Percentiles rank a stretch among this genome's conserved stretches.
phyloP scores from a whole-genome alignment of 2,113 vertebrate genomes.

The Gymnobelideus leadbeateri region DNA sequence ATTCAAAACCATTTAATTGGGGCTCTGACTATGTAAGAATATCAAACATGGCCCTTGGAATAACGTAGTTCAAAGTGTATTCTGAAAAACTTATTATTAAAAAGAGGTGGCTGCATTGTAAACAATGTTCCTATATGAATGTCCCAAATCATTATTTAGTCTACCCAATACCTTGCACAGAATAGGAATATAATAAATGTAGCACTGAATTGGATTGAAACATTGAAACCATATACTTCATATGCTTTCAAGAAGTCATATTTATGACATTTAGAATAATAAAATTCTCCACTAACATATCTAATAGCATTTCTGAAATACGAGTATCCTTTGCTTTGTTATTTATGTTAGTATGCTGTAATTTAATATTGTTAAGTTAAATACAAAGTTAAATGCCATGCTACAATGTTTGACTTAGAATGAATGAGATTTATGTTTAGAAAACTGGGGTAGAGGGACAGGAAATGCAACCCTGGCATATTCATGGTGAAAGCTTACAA shows the following conservation, averaged over 20 bases:
- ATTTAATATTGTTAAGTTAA: constrained; percentile 74
- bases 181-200: neutral
- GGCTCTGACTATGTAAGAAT: neutral
- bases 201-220: constrained; percentile 22
- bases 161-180: neutral
- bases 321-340: constrained; percentile 51
- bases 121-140: neutral
- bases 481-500: constrained; percentile 25
- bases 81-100: neutral
- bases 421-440: constrained; percentile 58
- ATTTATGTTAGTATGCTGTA: constrained; percentile 58
- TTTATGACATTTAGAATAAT: constrained; percentile 54
- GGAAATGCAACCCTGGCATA: neutral
- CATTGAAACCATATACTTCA: neutral
- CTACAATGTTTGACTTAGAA: constrained; percentile 57
- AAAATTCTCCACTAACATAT: constrained; percentile 56
- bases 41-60: neutral
- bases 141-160: constrained; percentile 47
- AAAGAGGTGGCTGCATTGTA: neutral
- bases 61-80: neutral
- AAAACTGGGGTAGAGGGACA: constrained; percentile 24
- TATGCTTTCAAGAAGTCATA: constrained; percentile 53
- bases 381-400: constrained; percentile 54
- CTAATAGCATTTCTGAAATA: constrained; percentile 65
- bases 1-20: neutral